These are phyloP conservation scores for Rachycentron canadum DNA, from an alignment of 2,797 vertebrate genomes.

Conservation along the genomic window DNA sequence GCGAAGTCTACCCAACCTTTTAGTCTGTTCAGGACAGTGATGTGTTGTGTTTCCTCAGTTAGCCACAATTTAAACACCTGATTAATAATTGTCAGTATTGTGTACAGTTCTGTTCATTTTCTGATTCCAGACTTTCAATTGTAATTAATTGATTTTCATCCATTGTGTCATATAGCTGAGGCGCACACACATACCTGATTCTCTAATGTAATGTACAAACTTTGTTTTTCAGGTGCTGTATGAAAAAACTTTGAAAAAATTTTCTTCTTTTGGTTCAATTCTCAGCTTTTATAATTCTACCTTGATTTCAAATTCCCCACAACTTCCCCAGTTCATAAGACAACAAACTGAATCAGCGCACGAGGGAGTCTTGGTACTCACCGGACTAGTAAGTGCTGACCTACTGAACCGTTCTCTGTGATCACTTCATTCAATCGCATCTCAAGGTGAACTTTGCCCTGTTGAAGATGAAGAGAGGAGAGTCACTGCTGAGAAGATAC, in stretches of 20 bases:
- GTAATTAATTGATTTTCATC: no score
- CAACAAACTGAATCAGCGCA: not conserved
- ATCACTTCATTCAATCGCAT: constrained; percentile 97
- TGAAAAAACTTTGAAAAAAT: constrained; percentile 1
- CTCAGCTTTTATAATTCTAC: constrained; percentile 11
- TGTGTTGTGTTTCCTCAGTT: not conserved
- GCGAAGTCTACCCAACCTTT: not conserved
- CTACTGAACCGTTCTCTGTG: constrained; percentile 94
- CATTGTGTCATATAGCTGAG: not conserved
- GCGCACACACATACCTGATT: not conserved
- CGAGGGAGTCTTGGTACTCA: constrained; percentile 82
- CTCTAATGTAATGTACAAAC: not conserved
- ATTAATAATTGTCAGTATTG: not conserved
- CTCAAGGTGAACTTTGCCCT: constrained; percentile 99
- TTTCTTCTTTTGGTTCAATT: not conserved
- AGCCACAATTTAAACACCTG: constrained; percentile 1
- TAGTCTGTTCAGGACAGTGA: not conserved
- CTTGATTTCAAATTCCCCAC: not conserved
- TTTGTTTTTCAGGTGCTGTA: not conserved
- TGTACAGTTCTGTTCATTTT: not conserved
- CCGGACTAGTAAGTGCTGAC: constrained; percentile 95
- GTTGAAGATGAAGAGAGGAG: constrained; percentile 48
- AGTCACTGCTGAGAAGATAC: constrained; percentile 19
- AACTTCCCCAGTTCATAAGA: constrained; percentile 10
- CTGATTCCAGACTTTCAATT: not conserved